Evolutionary conservation across 2,888 invertebrate species (phyloP), one percentile per base, ranked within the genome.

Genomic region (Drosophila parthenogenetica): DNA sequence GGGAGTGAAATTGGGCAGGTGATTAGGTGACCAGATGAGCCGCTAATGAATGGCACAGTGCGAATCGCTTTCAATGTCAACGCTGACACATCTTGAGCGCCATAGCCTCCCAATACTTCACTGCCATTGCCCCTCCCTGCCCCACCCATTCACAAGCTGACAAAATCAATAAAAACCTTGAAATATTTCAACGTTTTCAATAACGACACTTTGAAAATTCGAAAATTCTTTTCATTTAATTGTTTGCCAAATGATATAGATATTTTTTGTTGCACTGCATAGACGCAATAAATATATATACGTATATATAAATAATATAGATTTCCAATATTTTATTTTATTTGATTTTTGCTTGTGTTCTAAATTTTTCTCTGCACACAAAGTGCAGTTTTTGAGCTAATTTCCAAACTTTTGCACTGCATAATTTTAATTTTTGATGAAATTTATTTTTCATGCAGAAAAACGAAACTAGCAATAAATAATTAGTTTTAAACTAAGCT

Each of bases 131-230:
- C 59, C 17, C 22, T 10, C 59, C 16, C 35, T 1, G 2, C 0
- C 1, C 11, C 32, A 32, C 35, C 35, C 11, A 35, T 13, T 1
- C 13, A 1, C 11, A 35, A 54, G 49, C 60, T 54, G 67, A 66
- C 78, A 75, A 82, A 81, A 86, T 86, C 81, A 76, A 81, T 81
- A 76, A 68, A 55, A 70, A 66, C 86, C 86, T 76, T 86, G 86
- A 71, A 71, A 65, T 73, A 76, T 72, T 71, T 76, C 45, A 61
- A 46, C 60, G 19, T 49, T 68, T 66, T 57, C 53, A 65, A 59
- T 75, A 67, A 69, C 75, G 70, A 69, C 73, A 70, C 68, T 75
- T 69, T 53, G 48, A 66, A 59, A 46, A 57, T 68, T 42, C 32
- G 10, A 49, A 32, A 32, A 53, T 17, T 42, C 25, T 42, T 13